Percentiles rank a stretch among this genome's conserved stretches.
Evolutionary conservation across 2,797 vertebrate species (phyloP).

Genomic region (Sparus aurata): DNA sequence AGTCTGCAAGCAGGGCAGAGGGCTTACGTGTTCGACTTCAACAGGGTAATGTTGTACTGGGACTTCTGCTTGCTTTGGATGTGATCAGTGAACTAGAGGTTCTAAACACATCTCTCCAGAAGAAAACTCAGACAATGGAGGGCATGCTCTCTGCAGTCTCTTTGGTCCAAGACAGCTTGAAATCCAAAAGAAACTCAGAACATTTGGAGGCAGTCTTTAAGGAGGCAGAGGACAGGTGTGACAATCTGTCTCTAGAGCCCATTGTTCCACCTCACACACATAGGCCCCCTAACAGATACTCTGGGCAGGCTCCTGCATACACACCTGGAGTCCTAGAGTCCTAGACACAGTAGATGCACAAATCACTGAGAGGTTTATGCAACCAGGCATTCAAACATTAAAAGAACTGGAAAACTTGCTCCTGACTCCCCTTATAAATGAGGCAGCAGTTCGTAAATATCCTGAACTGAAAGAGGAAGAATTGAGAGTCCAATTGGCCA

Average conservation of each 20-base stretch:
- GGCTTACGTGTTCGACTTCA: constrained; percentile 23
- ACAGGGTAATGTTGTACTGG: constrained; percentile 34
- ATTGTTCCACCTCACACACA: constrained; percentile 2
- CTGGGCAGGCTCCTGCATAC: background rate
- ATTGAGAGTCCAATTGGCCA: background rate
- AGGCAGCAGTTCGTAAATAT: too few species aligned
- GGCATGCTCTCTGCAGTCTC: too few species aligned
- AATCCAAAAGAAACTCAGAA: too few species aligned
- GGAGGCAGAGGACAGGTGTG: constrained; percentile 5
- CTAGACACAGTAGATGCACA: too few species aligned
- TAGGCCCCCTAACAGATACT: constrained; percentile 10
- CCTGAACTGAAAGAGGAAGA: too few species aligned
- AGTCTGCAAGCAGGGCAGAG: constrained; percentile 36
- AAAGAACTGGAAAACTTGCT: background rate
- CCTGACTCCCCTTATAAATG: too few species aligned
- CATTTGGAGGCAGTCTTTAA: too few species aligned
- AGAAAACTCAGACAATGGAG: too few species aligned
- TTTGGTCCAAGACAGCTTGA: too few species aligned
- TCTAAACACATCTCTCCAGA: too few species aligned
- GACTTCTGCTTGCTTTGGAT: constrained; percentile 33
- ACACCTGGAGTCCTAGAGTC: background rate
- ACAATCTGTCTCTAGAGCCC: constrained; percentile 3
- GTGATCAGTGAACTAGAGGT: constrained; percentile 9
- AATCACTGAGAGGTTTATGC: too few species aligned
- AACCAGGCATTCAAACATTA: too few species aligned